Percentiles rank a stretch among this genome's conserved stretches.
phyloP scores from a whole-genome alignment of 1,140 invertebrate species.

The Mercenaria mercenaria region DNA sequence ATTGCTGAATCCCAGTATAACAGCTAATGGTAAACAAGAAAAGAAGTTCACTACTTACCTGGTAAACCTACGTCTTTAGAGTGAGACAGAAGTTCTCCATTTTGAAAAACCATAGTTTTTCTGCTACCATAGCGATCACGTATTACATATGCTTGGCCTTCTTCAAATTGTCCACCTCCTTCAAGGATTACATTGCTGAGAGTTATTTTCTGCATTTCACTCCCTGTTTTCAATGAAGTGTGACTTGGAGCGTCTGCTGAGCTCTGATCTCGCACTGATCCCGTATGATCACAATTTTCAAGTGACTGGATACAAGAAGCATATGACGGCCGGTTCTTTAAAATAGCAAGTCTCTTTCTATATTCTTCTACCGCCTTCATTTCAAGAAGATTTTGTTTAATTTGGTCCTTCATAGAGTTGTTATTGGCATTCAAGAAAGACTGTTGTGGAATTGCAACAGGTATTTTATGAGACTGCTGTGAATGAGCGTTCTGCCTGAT shows the following conservation, averaged over 20 bases:
- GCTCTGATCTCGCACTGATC: background rate
- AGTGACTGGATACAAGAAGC: no score
- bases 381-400: no score
- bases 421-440: no score
- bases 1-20: no score
- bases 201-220: background rate
- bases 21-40: no score
- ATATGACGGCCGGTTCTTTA: background rate
- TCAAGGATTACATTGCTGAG: conserved; percentile 32
- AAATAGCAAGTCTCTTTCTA: background rate
- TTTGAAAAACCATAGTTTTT: conserved; percentile 25
- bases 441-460: no score
- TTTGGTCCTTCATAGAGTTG: no score
- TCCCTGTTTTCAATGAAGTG: background rate
- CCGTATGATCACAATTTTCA: background rate
- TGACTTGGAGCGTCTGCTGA: background rate
- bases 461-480: no score
- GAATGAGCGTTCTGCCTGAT: no score
- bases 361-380: no score
- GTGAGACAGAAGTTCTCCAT: background rate
- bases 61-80: no score
- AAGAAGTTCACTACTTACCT: no score
- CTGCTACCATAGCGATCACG: conserved; percentile 21
- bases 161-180: conserved; percentile 49
- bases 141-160: conserved; percentile 37